Conservation (phyloP, 2,113 vertebrate genomes). For the Psammodynastes pulverulentus region DNA sequence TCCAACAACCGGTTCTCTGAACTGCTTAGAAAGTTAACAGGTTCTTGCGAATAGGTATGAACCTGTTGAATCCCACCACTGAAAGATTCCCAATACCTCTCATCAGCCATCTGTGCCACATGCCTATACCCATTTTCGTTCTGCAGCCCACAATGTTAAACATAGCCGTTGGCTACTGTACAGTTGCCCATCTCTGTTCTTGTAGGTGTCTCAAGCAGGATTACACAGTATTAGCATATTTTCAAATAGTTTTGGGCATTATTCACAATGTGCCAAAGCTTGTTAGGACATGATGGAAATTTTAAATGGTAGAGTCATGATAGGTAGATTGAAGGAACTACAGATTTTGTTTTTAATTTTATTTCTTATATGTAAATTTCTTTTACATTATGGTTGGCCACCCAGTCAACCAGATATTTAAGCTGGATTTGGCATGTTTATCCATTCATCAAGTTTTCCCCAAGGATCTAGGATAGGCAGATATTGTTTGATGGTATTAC, state of each 20-base stretch:
- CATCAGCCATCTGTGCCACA: background rate
- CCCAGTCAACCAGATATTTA: background rate
- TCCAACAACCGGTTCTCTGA: no score
- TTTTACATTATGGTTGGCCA: background rate
- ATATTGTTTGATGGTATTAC: background rate
- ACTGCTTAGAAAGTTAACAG: no score
- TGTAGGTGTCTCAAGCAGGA: background rate
- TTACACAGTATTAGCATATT: background rate
- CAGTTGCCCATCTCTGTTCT: background rate
- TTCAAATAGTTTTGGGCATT: background rate
- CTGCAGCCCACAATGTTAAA: background rate
- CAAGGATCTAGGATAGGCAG: background rate
- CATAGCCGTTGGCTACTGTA: background rate
- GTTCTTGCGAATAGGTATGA: no score
- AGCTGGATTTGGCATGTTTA: background rate
- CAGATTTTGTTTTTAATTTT: background rate
- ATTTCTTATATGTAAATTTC: background rate
- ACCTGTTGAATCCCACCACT: no score
- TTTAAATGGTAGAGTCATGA: background rate
- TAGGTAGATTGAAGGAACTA: background rate
- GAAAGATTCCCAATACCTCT: background rate
- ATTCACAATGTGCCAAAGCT: background rate
- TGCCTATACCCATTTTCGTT: background rate
- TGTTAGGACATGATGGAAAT: background rate
- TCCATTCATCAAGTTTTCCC: background rate